Percentiles rank a stretch among this genome's conserved stretches.
Conservation (phyloP, 2,888 invertebrate species). For the Noctuana brunneofusca region DNA sequence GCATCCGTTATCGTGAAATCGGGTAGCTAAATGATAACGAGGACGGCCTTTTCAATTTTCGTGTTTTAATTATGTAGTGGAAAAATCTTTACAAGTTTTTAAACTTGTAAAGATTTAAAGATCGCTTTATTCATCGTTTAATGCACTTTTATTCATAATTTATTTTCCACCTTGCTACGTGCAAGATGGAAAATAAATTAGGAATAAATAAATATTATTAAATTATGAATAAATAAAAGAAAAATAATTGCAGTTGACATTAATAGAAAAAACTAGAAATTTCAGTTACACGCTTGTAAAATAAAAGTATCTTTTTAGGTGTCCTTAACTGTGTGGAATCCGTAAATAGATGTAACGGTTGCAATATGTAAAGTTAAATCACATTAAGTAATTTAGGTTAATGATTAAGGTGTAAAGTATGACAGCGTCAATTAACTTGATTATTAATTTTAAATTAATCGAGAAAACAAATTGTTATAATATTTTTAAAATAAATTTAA, state of each 20-base stretch:
- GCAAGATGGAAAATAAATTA: no score
- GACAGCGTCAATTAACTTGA: neutral
- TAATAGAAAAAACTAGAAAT: neutral
- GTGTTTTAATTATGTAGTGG: neutral
- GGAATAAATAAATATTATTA: no score
- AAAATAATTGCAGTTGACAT: neutral
- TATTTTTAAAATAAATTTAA: neutral
- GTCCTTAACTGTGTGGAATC: neutral
- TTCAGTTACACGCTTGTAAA: neutral
- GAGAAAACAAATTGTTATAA: neutral
- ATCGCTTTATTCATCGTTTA: no score
- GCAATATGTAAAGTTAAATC: neutral
- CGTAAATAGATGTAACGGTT: neutral
- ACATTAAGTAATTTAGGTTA: neutral
- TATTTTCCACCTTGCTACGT: neutral
- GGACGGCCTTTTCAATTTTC: neutral
- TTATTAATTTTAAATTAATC: neutral
- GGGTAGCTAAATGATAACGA: neutral
- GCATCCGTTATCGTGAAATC: neutral
- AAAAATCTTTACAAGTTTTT: no score
- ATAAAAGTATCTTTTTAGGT: neutral
- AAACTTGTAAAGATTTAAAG: no score
- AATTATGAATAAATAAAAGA: no score
- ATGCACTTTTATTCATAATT: neutral
- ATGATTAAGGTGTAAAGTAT: neutral